These are phyloP conservation scores for Sylvietta virens DNA, from an alignment of 2,113 vertebrate species.

Conservation along the genomic window DNA sequence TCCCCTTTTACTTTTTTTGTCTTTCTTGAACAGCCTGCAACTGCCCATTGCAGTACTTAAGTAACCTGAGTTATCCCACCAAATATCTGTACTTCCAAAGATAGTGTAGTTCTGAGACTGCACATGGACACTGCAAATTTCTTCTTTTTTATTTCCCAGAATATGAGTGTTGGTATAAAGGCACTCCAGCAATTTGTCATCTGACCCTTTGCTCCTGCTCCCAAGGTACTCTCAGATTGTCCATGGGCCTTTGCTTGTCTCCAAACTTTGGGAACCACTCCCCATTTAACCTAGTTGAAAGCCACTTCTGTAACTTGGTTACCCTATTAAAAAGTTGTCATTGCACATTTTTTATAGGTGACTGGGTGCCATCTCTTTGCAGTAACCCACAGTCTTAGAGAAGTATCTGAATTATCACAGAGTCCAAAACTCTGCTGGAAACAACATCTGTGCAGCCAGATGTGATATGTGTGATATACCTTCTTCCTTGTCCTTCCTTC, in stretches of 20 bases:
- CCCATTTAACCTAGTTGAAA: not conserved
- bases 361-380: not conserved
- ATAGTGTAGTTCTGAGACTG: not conserved
- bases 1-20: not conserved
- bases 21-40: not conserved
- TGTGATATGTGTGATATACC: not conserved
- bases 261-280: not conserved
- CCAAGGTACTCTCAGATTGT: not conserved
- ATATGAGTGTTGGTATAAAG: not conserved
- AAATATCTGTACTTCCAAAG: not conserved
- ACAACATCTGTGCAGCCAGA: not conserved
- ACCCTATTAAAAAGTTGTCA: not conserved
- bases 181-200: not conserved
- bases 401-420: not conserved
- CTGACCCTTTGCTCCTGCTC: not conserved
- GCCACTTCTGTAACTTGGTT: not conserved
- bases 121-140: not conserved
- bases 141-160: not conserved
- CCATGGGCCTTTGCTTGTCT: not conserved
- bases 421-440: not conserved
- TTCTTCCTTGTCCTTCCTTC: not conserved
- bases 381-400: not conserved
- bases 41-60: not conserved
- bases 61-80: fast-evolving
- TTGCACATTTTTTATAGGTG: not conserved